phyloP scores from a whole-genome alignment of 2,888 invertebrate genomes.

The Mesopsocus fuscifrons region DNA sequence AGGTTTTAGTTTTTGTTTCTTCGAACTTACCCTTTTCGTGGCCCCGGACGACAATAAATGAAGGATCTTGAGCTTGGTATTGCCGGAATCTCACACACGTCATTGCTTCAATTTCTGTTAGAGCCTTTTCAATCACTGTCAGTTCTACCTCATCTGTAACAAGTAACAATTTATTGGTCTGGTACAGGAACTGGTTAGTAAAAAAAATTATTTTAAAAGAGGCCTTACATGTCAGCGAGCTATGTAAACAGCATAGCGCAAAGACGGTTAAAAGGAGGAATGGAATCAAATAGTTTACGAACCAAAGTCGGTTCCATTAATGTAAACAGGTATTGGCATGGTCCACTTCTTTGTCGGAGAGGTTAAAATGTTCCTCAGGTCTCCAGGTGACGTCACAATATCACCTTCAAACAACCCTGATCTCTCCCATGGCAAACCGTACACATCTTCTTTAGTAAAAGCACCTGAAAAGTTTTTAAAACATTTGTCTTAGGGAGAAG shows the following conservation, averaged over 20 bases:
- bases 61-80: conserved; percentile 31
- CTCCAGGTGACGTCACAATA: conserved; percentile 28
- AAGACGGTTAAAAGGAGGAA: too few species aligned
- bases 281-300: too few species aligned
- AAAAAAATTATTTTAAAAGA: too few species aligned
- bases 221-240: too few species aligned
- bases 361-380: conserved; percentile 16
- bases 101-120: conserved; percentile 37
- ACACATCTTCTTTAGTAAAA: background rate
- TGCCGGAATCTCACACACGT: conserved; percentile 44
- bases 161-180: too few species aligned
- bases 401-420: conserved; percentile 40
- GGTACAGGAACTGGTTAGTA: too few species aligned
- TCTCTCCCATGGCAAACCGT: conserved; percentile 28
- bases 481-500: too few species aligned
- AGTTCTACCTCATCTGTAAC: conserved; percentile 26
- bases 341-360: conserved; percentile 24
- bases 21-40: conserved; percentile 14
- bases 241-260: too few species aligned
- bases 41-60: conserved; percentile 35
- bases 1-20: too few species aligned
- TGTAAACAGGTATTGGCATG: conserved; percentile 32
- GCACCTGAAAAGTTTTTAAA: background rate
- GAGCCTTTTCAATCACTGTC: conserved; percentile 31
- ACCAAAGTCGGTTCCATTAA: conserved; percentile 25